Conservation (phyloP, 2,888 invertebrate species). For the Lithophane socia region DNA sequence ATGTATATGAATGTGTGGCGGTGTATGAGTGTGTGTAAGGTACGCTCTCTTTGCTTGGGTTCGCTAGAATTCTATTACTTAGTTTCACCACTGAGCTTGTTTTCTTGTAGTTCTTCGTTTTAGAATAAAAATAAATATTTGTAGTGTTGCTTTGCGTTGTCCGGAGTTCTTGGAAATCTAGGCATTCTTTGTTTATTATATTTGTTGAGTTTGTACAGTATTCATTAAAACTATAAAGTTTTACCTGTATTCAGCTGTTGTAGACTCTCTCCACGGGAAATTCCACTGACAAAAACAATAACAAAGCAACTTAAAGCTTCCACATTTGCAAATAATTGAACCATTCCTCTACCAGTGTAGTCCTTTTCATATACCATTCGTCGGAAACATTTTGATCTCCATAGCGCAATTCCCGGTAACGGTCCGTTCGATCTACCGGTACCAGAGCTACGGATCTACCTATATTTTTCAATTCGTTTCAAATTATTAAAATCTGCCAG, state of each 20-base stretch:
- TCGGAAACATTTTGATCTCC: slow-evolving; percentile 23
- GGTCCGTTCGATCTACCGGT: slow-evolving; percentile 15
- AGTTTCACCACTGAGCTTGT: background rate
- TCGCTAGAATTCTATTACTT: slow-evolving; percentile 33
- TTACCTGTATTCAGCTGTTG: too few species aligned
- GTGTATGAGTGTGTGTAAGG: slow-evolving; percentile 27
- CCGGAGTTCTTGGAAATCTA: background rate
- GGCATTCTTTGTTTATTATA: background rate
- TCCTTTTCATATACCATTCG: background rate
- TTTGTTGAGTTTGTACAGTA: background rate
- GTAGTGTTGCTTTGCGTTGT: background rate
- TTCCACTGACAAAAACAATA: background rate
- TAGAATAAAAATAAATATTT: slow-evolving; percentile 10
- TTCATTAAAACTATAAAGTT: background rate
- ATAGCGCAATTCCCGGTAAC: slow-evolving; percentile 15
- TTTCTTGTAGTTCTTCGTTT: background rate
- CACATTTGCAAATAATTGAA: slow-evolving; percentile 5
- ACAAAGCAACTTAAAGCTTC: background rate
- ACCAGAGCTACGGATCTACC: slow-evolving; percentile 42
- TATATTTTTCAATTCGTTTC: slow-evolving; percentile 79
- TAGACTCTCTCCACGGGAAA: background rate
- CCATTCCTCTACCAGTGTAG: background rate
- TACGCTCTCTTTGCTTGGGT: slow-evolving; percentile 13
- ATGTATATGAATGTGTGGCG: background rate
- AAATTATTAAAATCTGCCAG: slow-evolving; percentile 83